Percentiles rank a stretch among this genome's conserved stretches.
Conservation (phyloP, 2,797 vertebrate species). For the Epinephelus awoara region DNA sequence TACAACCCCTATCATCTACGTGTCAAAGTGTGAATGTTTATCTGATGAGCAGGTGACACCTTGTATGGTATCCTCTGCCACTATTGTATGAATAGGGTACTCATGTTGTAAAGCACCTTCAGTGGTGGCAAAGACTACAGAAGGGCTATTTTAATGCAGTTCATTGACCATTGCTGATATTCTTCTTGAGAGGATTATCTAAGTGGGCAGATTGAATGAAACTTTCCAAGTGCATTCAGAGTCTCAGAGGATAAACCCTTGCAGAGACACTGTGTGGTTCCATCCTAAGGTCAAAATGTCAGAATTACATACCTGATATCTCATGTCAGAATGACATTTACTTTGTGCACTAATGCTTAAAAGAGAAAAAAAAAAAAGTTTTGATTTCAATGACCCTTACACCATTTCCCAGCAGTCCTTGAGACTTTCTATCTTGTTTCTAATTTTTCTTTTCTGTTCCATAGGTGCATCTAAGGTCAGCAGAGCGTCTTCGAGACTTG, state of each 20-base stretch:
- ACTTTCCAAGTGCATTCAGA: too few species aligned
- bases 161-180: too few species aligned
- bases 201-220: too few species aligned
- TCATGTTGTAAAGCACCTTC: too few species aligned
- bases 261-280: neutral
- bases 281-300: neutral
- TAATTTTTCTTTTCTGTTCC: neutral
- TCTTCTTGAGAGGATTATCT: too few species aligned
- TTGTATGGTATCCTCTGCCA: too few species aligned
- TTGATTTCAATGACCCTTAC: neutral
- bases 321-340: neutral
- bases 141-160: too few species aligned
- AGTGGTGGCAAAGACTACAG: too few species aligned
- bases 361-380: neutral
- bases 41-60: too few species aligned
- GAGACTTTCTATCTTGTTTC: neutral
- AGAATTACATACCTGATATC: neutral
- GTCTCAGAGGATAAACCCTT: neutral
- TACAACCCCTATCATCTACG: too few species aligned
- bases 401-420: neutral
- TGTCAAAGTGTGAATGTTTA: too few species aligned
- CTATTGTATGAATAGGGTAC: too few species aligned
- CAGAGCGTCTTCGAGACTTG: constrained; percentile 91
- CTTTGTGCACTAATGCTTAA: neutral
- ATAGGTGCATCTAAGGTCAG: constrained; percentile 94